Conservation (phyloP, 2,888 invertebrate species). For the Athalia circularis region DNA sequence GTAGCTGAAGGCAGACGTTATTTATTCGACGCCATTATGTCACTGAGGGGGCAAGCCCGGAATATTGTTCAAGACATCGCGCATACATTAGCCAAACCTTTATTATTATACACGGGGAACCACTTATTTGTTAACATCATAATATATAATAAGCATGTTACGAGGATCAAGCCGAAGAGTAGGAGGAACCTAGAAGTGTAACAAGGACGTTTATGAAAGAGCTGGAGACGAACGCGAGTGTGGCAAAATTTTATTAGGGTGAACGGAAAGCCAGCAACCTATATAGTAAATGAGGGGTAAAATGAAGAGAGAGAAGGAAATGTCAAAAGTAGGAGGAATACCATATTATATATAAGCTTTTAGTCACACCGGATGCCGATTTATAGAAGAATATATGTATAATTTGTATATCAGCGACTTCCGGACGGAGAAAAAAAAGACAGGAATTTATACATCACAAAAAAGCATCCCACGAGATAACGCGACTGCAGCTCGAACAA, state of each 20-base stretch:
- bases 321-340: conserved; percentile 19
- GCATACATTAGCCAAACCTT: conserved; percentile 70
- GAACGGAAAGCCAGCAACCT: not conserved
- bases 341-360: conserved; percentile 18
- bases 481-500: too few relatives aligned
- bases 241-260: not conserved
- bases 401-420: conserved; percentile 28
- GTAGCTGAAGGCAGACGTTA: conserved; percentile 53
- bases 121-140: conserved; percentile 73
- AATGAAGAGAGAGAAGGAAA: not conserved
- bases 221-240: not conserved
- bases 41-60: conserved; percentile 61
- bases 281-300: not conserved
- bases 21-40: conserved; percentile 69
- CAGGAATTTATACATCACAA: too few relatives aligned
- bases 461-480: too few relatives aligned
- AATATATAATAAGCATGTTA: conserved; percentile 47
- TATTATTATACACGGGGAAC: conserved; percentile 63
- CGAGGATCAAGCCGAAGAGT: conserved; percentile 7
- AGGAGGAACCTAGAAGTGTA: conserved; percentile 5
- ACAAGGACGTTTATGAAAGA: not conserved
- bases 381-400: not conserved
- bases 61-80: conserved; percentile 71
- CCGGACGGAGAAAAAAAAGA: not conserved
- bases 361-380: conserved; percentile 44